A percentile compares a stretch with the other conserved stretches of the same genome.
These are phyloP conservation scores for Maniola hyperantus DNA, from an alignment of 2,888 invertebrate species.

Conservation along the genomic window DNA sequence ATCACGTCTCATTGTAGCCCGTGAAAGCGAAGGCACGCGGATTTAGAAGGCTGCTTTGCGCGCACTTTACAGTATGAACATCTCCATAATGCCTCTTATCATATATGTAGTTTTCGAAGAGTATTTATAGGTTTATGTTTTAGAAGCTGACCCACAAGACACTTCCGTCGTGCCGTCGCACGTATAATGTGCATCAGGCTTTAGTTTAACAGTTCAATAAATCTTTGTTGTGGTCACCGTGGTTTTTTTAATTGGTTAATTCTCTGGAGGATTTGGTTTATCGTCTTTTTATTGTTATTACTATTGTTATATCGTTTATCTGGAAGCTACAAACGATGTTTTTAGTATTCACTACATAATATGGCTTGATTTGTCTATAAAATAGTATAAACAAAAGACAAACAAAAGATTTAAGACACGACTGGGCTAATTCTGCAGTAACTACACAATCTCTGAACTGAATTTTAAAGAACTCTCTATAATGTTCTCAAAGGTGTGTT, in stretches of 20 bases:
- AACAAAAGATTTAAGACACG: not conserved
- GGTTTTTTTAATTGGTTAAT: conserved; percentile 6
- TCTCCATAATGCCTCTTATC: too few relatives aligned
- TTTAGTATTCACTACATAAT: not conserved
- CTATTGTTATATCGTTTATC: not conserved
- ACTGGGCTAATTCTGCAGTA: too few relatives aligned
- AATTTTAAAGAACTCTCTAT: too few relatives aligned
- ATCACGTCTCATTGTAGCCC: not conserved
- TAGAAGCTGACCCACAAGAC: not conserved
- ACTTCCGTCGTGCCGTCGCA: not conserved
- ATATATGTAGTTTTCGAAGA: too few relatives aligned
- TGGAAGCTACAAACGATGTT: not conserved
- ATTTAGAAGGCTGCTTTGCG: not conserved
- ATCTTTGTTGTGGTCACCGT: conserved; percentile 28
- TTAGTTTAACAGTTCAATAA: conserved; percentile 37
- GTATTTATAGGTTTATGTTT: too few relatives aligned
- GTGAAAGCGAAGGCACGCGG: not conserved
- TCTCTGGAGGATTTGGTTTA: conserved; percentile 1
- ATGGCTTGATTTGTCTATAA: not conserved
- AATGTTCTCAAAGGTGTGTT: too few relatives aligned
- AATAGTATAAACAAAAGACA: not conserved
- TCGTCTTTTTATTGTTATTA: conserved; percentile 3
- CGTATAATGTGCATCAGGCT: not conserved
- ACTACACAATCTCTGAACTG: too few relatives aligned
- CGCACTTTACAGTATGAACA: not conserved